A percentile compares a stretch with the other conserved stretches of the same genome.
phyloP scores from a whole-genome alignment of 2,797 vertebrate genomes.

The Mormyrops boulengeri region DNA sequence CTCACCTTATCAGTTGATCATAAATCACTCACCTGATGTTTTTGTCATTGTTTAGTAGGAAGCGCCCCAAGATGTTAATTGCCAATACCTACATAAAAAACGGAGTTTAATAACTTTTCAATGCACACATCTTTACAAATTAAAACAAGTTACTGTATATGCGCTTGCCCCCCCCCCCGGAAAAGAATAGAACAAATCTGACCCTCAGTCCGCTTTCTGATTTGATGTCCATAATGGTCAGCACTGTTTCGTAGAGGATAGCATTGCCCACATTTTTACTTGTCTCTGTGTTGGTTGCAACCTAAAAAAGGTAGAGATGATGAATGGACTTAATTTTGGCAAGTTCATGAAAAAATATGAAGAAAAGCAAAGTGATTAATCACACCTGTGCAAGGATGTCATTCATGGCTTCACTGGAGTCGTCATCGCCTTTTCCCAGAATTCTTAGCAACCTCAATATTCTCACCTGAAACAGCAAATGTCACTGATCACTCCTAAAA shows the following conservation, averaged over 20 bases:
- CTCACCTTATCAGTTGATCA: too few relatives aligned
- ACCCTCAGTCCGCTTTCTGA: conserved; percentile 97
- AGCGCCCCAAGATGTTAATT: conserved; percentile 97
- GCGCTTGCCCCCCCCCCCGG: background rate
- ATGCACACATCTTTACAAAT: background rate
- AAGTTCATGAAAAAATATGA: background rate
- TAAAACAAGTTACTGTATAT: background rate
- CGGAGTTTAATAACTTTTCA: background rate
- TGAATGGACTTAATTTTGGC: background rate
- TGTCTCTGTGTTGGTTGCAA: conserved; percentile 98
- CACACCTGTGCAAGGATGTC: conserved; percentile 98
- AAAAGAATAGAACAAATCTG: conserved; percentile 45
- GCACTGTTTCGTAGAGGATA: conserved; percentile 97
- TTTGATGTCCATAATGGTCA: conserved; percentile 99
- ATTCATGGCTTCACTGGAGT: conserved; percentile 99
- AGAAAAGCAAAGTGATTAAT: background rate
- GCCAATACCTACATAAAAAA: conserved; percentile 80
- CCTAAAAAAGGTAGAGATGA: conserved; percentile 57
- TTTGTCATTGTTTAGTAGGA: conserved; percentile 98
- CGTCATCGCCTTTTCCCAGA: conserved; percentile 93
- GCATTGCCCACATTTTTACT: conserved; percentile 99
- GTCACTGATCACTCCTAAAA: background rate
- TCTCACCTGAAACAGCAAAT: conserved; percentile 69
- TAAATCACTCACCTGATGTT: conserved; percentile 76
- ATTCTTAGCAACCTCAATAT: conserved; percentile 98